Percentiles rank a stretch among this genome's conserved stretches.
phyloP scores from a whole-genome alignment of 2,797 vertebrate genomes.

The Melanotaenia boesemani region DNA sequence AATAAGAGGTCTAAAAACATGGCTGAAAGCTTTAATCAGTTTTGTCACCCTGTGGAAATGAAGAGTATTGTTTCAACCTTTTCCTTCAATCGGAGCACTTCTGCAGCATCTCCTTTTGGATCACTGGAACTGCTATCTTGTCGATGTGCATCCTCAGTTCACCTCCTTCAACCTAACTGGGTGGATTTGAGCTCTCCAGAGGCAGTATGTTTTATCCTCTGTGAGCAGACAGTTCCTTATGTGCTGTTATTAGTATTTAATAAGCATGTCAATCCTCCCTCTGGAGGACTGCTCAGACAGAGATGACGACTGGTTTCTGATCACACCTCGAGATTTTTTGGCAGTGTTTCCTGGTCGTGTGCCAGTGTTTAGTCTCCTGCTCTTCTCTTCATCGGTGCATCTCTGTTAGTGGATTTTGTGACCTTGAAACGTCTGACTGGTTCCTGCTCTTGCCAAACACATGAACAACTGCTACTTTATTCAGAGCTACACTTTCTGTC shows the following conservation, averaged over 20 bases:
- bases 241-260: slow-evolving; percentile 40
- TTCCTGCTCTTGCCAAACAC: slow-evolving; percentile 49
- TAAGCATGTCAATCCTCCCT: slow-evolving; percentile 25
- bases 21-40: not conserved
- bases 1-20: too few species aligned
- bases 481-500: slow-evolving; percentile 35
- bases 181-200: not conserved
- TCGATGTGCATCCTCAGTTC: slow-evolving; percentile 33
- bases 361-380: slow-evolving; percentile 53
- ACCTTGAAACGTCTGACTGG: slow-evolving; percentile 69
- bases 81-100: not conserved
- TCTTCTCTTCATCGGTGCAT: slow-evolving; percentile 37
- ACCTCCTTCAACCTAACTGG: slow-evolving; percentile 21
- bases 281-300: slow-evolving; percentile 9
- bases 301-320: slow-evolving; percentile 22
- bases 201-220: slow-evolving; percentile 7
- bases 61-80: not conserved
- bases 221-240: slow-evolving; percentile 20
- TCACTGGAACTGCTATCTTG: not conserved
- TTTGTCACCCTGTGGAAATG: not conserved
- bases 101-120: not conserved
- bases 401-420: slow-evolving; percentile 43
- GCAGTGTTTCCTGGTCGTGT: slow-evolving; percentile 48
- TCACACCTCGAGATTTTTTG: slow-evolving; percentile 52
- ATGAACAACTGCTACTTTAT: slow-evolving; percentile 50